Evolutionary conservation across 2,797 vertebrate species (phyloP).

Genomic region (Rhincodon typus): DNA sequence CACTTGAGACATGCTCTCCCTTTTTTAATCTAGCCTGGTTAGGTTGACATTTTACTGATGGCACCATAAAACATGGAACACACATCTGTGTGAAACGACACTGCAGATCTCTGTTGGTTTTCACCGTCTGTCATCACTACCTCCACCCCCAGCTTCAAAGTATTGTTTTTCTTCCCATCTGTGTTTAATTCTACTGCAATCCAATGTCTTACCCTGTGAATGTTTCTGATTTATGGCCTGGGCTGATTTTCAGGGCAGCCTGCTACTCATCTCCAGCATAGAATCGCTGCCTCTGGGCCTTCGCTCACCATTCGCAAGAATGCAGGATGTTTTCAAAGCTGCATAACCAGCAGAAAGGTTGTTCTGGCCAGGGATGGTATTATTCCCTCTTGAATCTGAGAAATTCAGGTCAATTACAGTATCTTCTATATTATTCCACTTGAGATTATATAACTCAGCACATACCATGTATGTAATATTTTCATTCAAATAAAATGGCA

Average conservation of each 20-base stretch:
- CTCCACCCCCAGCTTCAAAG: background rate
- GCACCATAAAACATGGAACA: background rate
- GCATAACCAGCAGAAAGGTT: background rate
- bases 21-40: background rate
- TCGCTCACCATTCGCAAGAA: background rate
- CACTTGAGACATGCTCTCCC: background rate
- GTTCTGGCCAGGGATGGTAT: background rate
- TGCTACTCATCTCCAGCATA: background rate
- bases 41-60: background rate
- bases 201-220: background rate
- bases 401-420: background rate
- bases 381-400: background rate
- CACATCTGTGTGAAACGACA: background rate
- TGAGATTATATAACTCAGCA: background rate
- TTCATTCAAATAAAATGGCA: background rate
- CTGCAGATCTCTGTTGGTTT: background rate
- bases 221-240: background rate
- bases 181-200: background rate
- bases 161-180: background rate
- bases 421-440: background rate
- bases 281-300: background rate
- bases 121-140: background rate
- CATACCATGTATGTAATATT: background rate
- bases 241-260: background rate
- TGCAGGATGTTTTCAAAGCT: background rate